Conservation (phyloP, 1,140 invertebrate species). For the Diorhabda carinulata region DNA sequence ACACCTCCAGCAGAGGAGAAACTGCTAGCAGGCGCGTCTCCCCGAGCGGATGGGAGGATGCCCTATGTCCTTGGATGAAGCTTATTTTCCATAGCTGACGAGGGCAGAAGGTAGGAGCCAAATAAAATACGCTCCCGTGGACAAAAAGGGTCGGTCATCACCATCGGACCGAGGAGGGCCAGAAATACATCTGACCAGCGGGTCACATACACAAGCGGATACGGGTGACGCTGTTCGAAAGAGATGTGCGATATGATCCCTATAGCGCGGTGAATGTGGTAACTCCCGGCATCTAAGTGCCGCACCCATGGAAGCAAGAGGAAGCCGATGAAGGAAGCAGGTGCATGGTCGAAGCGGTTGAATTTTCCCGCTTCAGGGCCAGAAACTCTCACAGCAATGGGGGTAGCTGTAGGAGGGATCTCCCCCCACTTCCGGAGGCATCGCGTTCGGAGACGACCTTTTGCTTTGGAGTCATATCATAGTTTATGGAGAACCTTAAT, state of each 20-base stretch:
- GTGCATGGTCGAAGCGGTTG: neutral
- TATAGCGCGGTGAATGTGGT: neutral
- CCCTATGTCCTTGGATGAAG: too few species aligned
- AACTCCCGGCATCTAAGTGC: neutral
- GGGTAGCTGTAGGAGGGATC: neutral
- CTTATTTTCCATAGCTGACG: too few species aligned
- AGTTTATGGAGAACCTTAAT: neutral
- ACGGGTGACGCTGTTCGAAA: neutral
- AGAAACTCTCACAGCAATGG: neutral
- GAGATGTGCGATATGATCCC: neutral
- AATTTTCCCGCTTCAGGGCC: neutral
- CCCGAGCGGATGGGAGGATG: neutral
- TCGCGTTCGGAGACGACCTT: too few species aligned
- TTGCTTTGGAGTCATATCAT: neutral
- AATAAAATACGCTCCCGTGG: neutral
- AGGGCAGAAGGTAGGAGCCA: conserved; percentile 1
- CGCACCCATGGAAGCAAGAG: neutral
- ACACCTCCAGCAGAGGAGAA: neutral
- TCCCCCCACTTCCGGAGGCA: neutral
- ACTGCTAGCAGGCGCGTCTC: neutral
- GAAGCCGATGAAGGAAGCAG: conserved; percentile 4
- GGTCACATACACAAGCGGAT: neutral
- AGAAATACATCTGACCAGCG: neutral
- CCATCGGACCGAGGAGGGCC: neutral
- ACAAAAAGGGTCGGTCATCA: neutral